phyloP scores from a whole-genome alignment of 1,140 invertebrate genomes.

The Copidosoma floridanum region DNA sequence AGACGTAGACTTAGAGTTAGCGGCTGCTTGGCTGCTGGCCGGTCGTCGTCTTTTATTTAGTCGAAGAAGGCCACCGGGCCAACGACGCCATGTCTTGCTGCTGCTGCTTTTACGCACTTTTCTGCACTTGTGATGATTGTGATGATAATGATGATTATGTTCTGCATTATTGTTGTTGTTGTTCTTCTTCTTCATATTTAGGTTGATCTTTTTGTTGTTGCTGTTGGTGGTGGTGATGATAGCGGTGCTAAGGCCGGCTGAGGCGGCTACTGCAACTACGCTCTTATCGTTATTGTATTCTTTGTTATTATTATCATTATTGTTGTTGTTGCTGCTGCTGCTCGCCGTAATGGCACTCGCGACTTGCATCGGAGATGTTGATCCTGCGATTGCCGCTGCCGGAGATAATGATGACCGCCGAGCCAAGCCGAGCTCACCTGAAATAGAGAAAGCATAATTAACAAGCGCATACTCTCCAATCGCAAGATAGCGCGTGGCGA shows the following conservation, averaged over 20 bases:
- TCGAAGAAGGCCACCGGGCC: constrained; percentile 1
- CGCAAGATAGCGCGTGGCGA: neutral
- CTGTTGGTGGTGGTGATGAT: constrained; percentile 47
- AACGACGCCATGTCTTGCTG: constrained; percentile 23
- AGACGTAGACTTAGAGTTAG: constrained; percentile 58
- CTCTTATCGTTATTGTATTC: neutral
- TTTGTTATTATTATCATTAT: neutral
- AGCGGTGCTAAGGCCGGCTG: neutral
- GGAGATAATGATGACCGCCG: constrained; percentile 40
- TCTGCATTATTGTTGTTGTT: constrained; percentile 54
- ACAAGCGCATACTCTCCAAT: neutral
- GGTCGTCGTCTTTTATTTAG: neutral
- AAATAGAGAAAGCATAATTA: constrained; percentile 24
- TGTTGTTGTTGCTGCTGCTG: neutral
- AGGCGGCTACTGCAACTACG: neutral
- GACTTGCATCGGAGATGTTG: neutral
- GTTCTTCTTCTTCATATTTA: constrained; percentile 37
- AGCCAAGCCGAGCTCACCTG: constrained; percentile 55
- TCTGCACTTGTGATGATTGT: constrained; percentile 58
- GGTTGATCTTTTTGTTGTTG: constrained; percentile 53
- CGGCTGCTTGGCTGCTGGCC: constrained; percentile 35
- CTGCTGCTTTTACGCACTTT: constrained; percentile 38
- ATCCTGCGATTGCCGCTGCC: neutral
- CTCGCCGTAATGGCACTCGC: neutral
- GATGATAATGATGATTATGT: constrained; percentile 52